Conservation (phyloP, 2,888 invertebrate genomes). For the Drosophila seclusa region DNA sequence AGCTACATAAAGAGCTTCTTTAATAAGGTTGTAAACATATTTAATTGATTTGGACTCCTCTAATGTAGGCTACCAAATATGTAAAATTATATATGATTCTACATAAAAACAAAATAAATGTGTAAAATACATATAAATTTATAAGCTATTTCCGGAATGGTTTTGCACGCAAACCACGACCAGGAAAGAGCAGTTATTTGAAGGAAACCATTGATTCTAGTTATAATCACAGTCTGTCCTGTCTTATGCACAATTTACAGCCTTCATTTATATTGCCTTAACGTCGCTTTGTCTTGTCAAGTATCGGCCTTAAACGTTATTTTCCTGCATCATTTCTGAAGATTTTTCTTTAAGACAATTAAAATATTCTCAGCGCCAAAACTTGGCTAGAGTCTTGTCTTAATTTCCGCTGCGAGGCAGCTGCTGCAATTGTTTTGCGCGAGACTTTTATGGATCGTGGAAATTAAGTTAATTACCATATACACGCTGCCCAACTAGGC, state of each 20-base stretch:
- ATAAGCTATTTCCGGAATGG: background rate
- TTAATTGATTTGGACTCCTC: background rate
- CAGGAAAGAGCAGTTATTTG: background rate
- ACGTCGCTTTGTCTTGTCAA: slow-evolving; percentile 54
- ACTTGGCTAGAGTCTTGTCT: slow-evolving; percentile 19
- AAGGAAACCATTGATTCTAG: background rate
- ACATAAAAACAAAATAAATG: background rate
- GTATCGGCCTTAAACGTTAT: slow-evolving; percentile 64
- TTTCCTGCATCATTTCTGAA: slow-evolving; percentile 12
- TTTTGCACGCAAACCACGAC: background rate
- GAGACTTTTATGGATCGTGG: slow-evolving; percentile 76
- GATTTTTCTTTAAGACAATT: slow-evolving; percentile 59
- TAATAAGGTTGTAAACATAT: background rate
- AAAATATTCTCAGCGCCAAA: slow-evolving; percentile 67
- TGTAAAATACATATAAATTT: background rate
- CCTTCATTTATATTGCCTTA: slow-evolving; percentile 38
- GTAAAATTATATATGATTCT: background rate
- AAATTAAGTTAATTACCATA: slow-evolving; percentile 78
- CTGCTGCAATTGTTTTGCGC: slow-evolving; percentile 64
- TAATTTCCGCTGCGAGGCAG: slow-evolving; percentile 59
- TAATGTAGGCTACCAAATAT: background rate
- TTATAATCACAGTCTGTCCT: background rate
- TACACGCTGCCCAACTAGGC: slow-evolving; percentile 20
- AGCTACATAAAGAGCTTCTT: background rate
- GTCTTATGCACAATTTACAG: slow-evolving; percentile 16